These are phyloP conservation scores for Phainopepla nitens DNA, from an alignment of 2,113 vertebrate genomes.

Conservation along the genomic window DNA sequence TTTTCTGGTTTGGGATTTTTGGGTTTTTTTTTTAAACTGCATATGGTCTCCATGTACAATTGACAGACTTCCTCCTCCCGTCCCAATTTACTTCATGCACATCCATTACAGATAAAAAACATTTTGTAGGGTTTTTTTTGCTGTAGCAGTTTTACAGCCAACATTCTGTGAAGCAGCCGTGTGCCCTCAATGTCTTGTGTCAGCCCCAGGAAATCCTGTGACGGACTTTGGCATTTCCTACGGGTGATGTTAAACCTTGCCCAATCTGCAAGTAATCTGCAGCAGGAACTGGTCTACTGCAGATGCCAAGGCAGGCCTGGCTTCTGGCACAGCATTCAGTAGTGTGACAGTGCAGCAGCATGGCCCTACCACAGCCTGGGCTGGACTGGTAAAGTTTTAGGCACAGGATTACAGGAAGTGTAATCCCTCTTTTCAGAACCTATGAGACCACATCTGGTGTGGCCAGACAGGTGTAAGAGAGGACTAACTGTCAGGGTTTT, in stretches of 20 bases:
- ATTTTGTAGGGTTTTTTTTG: neutral
- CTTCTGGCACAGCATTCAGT: neutral
- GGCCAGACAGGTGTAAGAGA: neutral
- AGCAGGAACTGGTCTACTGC: neutral
- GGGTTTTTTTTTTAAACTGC: neutral
- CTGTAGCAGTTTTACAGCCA: neutral
- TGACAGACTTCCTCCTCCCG: neutral
- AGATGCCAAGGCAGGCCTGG: neutral
- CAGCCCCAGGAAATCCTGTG: constrained; percentile 4
- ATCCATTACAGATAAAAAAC: neutral
- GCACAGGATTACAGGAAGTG: neutral
- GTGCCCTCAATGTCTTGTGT: neutral
- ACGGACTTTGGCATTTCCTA: neutral
- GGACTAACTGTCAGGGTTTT: neutral
- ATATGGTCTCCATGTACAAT: neutral
- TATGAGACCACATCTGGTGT: neutral
- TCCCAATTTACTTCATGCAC: neutral
- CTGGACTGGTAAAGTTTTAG: neutral
- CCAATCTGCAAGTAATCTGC: neutral
- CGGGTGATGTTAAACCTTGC: neutral
- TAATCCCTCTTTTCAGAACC: neutral
- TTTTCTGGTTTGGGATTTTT: neutral
- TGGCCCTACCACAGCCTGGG: fast-evolving
- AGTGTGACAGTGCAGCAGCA: fast-evolving
- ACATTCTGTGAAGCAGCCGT: neutral